Base-by-base conservation (phyloP, 2,888 invertebrate genomes). In the Deilephila elpenor region DNA sequence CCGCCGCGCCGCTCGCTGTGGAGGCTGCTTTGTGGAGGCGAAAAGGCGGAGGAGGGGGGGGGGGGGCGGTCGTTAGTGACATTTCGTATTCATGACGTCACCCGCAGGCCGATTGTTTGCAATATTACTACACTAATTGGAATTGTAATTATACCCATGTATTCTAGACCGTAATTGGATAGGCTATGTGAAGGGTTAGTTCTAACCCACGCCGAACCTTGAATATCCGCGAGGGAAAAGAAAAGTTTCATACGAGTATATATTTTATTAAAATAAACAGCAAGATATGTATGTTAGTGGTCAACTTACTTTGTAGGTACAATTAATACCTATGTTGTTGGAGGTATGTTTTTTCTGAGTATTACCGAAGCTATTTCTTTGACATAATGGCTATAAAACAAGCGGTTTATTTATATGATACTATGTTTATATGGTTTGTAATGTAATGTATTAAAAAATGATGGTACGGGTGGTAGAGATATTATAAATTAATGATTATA, bases 41-140 rank as follows among this genome's bases (percentile, higher is more conserved):
- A 62, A 60, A 11, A 51, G 73, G 37, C 77, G 72, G 77, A 78
- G 79, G 78, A 80, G 82, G 78, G 73, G 77, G 78, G 79, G 77
- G 80, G 82, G 77, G 86, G 87, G 82, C 83, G 89, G 91, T 94
- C 94, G 94, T 94, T 94, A 94, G 94, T 90, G 93, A 92, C 91
- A 94, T 94, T 94, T 92, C 90, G 94, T 93, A 94, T 94, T 94
- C 94, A 94, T 93, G 93, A 92, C 93, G 93, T 91, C 91, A 90
- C 89, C 89, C 91, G 78, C 89, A 85, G 90, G 91, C 91, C 94
- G 93, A 93, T 94, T 94, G 94, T 94, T 94, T 94, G 94, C 93
- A 92, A 93, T 94, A 93, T 94, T 93, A 94, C 91, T 92, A 93
- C 88, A 93, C 93, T 94, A 94, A 94, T 94, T 94, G 94, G 89